Evolutionary conservation across 2,888 invertebrate species (phyloP).

Genomic region (Venusia cambrica): DNA sequence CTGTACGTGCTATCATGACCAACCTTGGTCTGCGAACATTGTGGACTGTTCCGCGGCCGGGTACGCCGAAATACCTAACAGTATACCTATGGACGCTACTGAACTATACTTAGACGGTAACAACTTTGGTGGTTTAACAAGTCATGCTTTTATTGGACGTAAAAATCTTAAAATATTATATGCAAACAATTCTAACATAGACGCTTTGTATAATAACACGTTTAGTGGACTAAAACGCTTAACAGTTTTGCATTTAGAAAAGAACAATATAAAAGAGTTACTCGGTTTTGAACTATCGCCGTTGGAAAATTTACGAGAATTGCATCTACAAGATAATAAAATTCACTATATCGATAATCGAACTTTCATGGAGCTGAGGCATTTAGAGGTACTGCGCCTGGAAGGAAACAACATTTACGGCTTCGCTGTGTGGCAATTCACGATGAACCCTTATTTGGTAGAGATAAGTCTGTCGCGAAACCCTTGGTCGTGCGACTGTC

Average conservation of each 20-base stretch:
- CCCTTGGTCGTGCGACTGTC: slow-evolving; percentile 95
- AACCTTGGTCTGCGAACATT: slow-evolving; percentile 95
- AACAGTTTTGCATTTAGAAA: slow-evolving; percentile 91
- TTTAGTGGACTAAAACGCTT: slow-evolving; percentile 93
- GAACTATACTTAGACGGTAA: slow-evolving; percentile 97
- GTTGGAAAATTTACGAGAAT: slow-evolving; percentile 90
- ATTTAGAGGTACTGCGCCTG: slow-evolving; percentile 90
- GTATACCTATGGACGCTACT: slow-evolving; percentile 97
- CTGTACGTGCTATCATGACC: slow-evolving; percentile 97
- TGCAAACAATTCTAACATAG: slow-evolving; percentile 93
- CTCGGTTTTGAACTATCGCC: slow-evolving; percentile 91
- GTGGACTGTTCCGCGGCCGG: slow-evolving; percentile 93
- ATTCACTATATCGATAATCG: slow-evolving; percentile 91
- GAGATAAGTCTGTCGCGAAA: slow-evolving; percentile 92
- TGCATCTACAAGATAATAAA: slow-evolving; percentile 93
- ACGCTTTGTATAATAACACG: slow-evolving; percentile 92
- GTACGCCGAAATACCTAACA: slow-evolving; percentile 90
- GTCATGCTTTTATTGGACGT: slow-evolving; percentile 94
- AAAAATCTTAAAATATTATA: slow-evolving; percentile 93
- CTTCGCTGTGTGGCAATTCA: slow-evolving; percentile 93
- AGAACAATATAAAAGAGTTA: slow-evolving; percentile 90
- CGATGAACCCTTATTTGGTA: slow-evolving; percentile 91
- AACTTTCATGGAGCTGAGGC: slow-evolving; percentile 90
- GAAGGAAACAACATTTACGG: slow-evolving; percentile 91
- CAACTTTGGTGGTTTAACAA: slow-evolving; percentile 91